Percentiles rank a stretch among this genome's conserved stretches.
Conservation (phyloP, 2,113 vertebrate species). For the Eulemur rufifrons region DNA sequence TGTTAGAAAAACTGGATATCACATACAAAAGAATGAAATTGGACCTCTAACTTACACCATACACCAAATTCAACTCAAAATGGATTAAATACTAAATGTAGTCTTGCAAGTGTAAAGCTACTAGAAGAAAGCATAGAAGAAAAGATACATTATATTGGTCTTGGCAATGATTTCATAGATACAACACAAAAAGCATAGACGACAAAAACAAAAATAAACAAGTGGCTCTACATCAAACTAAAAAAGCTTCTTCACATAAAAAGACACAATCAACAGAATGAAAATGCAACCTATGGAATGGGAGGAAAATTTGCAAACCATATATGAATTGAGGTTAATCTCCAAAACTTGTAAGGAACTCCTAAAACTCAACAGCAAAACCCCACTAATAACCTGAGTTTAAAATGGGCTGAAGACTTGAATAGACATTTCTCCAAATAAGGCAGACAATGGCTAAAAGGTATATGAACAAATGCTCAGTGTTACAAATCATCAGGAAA, state of each 20-base stretch:
- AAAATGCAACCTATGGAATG: not conserved
- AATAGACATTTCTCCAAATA: not conserved
- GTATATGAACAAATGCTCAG: not conserved
- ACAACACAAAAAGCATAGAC: not conserved
- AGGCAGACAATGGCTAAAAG: not conserved
- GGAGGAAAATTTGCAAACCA: not conserved
- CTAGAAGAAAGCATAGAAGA: not conserved
- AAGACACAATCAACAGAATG: not conserved
- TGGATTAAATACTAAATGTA: not conserved
- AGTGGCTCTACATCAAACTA: not conserved
- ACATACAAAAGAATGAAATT: not conserved
- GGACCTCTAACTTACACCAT: not conserved
- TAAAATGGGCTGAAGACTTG: not conserved
- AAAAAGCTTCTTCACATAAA: not conserved
- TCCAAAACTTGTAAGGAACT: not conserved
- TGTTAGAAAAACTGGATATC: not conserved
- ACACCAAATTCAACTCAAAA: not conserved
- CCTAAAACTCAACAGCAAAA: not conserved
- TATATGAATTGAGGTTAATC: not conserved
- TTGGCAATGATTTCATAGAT: not conserved
- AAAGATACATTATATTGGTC: not conserved
- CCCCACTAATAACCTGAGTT: not conserved
- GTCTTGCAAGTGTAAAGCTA: not conserved
- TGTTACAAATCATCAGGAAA: not conserved
- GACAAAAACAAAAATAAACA: not conserved